These are phyloP conservation scores for Neodontobutis hainanensis DNA, from an alignment of 2,113 vertebrate genomes.

Conservation along the genomic window DNA sequence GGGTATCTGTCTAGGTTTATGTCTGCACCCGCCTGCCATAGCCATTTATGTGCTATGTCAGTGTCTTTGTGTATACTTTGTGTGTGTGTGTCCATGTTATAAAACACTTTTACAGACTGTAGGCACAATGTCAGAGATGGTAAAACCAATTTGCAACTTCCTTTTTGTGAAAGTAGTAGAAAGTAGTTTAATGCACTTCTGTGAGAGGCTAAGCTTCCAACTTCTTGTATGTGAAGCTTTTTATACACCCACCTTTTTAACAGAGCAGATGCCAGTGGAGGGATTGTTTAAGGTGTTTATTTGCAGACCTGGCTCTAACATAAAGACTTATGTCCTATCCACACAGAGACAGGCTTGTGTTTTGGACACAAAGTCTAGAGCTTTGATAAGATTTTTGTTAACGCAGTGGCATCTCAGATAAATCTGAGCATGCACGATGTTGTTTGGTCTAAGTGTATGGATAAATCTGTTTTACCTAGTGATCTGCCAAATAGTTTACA, in stretches of 20 bases:
- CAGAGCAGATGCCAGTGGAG: background rate
- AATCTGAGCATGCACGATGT: too few relatives aligned
- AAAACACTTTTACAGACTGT: background rate
- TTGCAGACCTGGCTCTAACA: background rate
- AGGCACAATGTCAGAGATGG: constrained; percentile 27
- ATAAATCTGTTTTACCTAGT: too few relatives aligned
- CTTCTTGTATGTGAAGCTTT: background rate
- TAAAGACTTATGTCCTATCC: background rate
- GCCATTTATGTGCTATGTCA: too few relatives aligned
- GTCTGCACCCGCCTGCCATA: constrained; percentile 8
- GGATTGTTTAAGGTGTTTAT: too few relatives aligned
- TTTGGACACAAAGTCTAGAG: too few relatives aligned
- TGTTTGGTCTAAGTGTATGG: too few relatives aligned
- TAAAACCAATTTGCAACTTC: constrained; percentile 38
- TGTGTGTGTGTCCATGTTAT: constrained; percentile 2
- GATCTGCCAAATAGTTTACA: too few relatives aligned
- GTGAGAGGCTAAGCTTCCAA: background rate
- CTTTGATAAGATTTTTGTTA: too few relatives aligned
- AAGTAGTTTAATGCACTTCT: background rate
- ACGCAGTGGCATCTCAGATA: too few relatives aligned
- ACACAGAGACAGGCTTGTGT: too few relatives aligned
- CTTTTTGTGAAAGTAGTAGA: constrained; percentile 31
- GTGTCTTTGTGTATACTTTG: constrained; percentile 5
- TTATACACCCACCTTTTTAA: constrained; percentile 4
- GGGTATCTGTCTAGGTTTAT: constrained; percentile 24